phyloP scores from a whole-genome alignment of 1,140 invertebrate genomes.

The Drosophila bifasciata region DNA sequence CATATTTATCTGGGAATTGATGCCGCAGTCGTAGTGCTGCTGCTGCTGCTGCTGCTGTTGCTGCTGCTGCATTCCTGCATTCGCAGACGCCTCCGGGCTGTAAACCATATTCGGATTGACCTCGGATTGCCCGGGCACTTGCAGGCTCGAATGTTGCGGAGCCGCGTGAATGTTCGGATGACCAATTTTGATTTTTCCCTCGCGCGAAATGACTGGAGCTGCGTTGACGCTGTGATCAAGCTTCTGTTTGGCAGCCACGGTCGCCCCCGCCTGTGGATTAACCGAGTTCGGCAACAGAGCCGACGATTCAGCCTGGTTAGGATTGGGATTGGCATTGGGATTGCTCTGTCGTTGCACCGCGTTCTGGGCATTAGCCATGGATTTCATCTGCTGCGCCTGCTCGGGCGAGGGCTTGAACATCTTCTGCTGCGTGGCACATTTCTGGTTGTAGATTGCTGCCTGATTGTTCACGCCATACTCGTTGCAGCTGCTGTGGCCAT shows the following conservation, averaged over 20 bases:
- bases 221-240: slow-evolving; percentile 59
- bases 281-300: slow-evolving; percentile 45
- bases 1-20: slow-evolving; percentile 93
- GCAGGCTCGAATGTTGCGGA: slow-evolving; percentile 49
- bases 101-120: slow-evolving; percentile 65
- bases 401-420: slow-evolving; percentile 36
- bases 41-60: slow-evolving; percentile 85
- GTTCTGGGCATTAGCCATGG: slow-evolving; percentile 55
- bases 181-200: slow-evolving; percentile 58
- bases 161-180: slow-evolving; percentile 56
- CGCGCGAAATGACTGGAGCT: slow-evolving; percentile 35
- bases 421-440: slow-evolving; percentile 64
- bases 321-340: neutral
- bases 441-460: slow-evolving; percentile 57
- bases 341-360: slow-evolving; percentile 30
- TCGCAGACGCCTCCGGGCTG: slow-evolving; percentile 83
- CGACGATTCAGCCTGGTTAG: slow-evolving; percentile 44
- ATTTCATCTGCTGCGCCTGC: slow-evolving; percentile 69
- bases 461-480: slow-evolving; percentile 66
- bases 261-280: slow-evolving; percentile 18
- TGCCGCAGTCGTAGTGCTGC: slow-evolving; percentile 89
- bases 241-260: slow-evolving; percentile 54
- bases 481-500: slow-evolving; percentile 55
- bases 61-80: slow-evolving; percentile 88
- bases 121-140: slow-evolving; percentile 57